Conservation (phyloP, 2,888 invertebrate genomes). For the Diplazon laetatorius region DNA sequence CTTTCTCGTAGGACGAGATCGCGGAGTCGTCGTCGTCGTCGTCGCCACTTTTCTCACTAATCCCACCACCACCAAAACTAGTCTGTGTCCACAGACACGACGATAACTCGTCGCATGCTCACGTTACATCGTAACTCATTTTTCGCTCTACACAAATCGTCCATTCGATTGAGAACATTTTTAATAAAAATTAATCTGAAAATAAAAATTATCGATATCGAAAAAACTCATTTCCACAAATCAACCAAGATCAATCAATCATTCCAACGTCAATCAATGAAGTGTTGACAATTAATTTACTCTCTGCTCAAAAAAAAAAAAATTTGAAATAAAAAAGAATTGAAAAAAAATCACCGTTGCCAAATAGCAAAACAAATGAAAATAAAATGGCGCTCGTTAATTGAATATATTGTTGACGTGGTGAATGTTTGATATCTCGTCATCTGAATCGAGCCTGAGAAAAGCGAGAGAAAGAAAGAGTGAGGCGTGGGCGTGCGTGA, state of each 20-base stretch:
- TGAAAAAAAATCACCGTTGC: too few relatives aligned
- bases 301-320: too few relatives aligned
- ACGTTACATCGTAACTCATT: conserved; percentile 45
- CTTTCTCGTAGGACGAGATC: conserved; percentile 65
- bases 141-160: conserved; percentile 5
- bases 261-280: too few relatives aligned
- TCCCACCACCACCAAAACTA: conserved; percentile 40
- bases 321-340: too few relatives aligned
- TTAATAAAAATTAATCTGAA: too few relatives aligned
- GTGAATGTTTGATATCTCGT: background rate
- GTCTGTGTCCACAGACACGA: conserved; percentile 15
- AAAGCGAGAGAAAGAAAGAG: conserved; percentile 2
- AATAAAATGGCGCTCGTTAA: too few relatives aligned
- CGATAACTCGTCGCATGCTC: conserved; percentile 31
- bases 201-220: too few relatives aligned
- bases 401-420: background rate
- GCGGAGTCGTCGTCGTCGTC: conserved; percentile 43
- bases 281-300: too few relatives aligned
- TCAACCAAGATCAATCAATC: too few relatives aligned
- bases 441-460: conserved; percentile 5
- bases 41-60: conserved; percentile 40
- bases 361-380: too few relatives aligned
- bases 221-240: too few relatives aligned
- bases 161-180: too few relatives aligned
- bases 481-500: conserved; percentile 21